Evolutionary conservation across 2,888 invertebrate species (phyloP).

Genomic region (Odontocerum albicorne): DNA sequence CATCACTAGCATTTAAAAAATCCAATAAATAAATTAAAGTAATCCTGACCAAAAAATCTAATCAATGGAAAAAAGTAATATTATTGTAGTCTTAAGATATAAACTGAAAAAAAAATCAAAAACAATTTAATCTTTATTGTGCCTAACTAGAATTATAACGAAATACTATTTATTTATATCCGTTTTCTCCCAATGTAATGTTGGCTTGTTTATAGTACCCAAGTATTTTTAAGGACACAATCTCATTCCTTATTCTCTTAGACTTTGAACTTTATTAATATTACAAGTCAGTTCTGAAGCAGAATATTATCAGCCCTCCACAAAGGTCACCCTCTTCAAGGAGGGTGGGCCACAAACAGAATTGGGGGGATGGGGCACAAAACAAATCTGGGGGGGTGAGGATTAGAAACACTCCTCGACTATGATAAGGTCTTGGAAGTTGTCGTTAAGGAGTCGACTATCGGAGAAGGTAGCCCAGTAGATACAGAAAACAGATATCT

Average conservation of each 20-base stretch:
- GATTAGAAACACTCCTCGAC: conserved; percentile 27
- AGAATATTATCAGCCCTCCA: neutral
- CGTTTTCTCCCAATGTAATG: neutral
- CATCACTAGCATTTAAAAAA: no score
- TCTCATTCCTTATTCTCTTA: neutral
- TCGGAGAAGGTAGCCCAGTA: conserved; percentile 4
- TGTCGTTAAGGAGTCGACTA: conserved; percentile 31
- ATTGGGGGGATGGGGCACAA: neutral
- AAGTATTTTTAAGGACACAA: neutral
- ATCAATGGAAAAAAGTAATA: no score
- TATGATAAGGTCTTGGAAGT: conserved; percentile 34
- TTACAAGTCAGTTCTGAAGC: conserved; percentile 16
- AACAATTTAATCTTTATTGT: no score
- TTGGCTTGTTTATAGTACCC: conserved; percentile 2
- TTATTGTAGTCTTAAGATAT: no score
- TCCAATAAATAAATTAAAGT: no score
- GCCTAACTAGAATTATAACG: no score
- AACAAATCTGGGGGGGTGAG: neutral
- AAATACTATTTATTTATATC: no score
- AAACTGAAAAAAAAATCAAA: no score
- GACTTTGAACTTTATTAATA: conserved; percentile 17
- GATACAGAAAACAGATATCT: neutral
- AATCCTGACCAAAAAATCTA: no score
- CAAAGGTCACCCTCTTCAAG: conserved; percentile 4
- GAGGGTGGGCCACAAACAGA: no score